Evolutionary conservation across 2,888 invertebrate genomes (phyloP).

Genomic region (Ischnura elegans): DNA sequence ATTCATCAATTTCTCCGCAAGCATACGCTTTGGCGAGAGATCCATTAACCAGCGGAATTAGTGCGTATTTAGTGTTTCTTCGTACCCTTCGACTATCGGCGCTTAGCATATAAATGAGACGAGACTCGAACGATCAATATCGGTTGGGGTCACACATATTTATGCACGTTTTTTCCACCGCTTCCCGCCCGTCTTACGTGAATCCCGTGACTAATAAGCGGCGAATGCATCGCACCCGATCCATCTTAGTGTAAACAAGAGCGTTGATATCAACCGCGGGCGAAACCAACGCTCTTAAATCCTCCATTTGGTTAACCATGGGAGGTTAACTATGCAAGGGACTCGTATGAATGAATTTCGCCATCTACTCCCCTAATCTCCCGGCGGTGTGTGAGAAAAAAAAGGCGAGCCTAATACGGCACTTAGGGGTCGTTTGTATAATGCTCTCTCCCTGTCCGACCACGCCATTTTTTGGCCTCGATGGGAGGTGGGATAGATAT

Average conservation of each 20-base stretch:
- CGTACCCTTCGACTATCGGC: background rate
- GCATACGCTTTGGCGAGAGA: background rate
- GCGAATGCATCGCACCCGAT: background rate
- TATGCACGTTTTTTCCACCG: background rate
- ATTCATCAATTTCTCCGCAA: background rate
- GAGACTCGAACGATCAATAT: background rate
- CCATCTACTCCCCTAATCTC: background rate
- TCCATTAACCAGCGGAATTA: background rate
- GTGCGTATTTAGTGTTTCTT: background rate
- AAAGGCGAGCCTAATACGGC: constrained; percentile 41
- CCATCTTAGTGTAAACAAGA: constrained; percentile 34
- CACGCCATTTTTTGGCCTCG: background rate
- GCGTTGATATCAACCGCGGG: background rate
- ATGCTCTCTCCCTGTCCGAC: background rate
- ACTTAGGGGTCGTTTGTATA: background rate
- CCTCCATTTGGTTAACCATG: constrained; percentile 46
- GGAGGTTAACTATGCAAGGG: background rate
- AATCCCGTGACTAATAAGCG: constrained; percentile 9
- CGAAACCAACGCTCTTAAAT: background rate
- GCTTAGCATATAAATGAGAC: constrained; percentile 17
- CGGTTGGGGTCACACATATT: background rate
- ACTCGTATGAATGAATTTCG: background rate
- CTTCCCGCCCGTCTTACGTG: background rate
- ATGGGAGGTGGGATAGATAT: background rate
- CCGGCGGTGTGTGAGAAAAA: background rate